Base-by-base conservation (phyloP, 2,113 vertebrate species). In the Podarcis muralis region DNA sequence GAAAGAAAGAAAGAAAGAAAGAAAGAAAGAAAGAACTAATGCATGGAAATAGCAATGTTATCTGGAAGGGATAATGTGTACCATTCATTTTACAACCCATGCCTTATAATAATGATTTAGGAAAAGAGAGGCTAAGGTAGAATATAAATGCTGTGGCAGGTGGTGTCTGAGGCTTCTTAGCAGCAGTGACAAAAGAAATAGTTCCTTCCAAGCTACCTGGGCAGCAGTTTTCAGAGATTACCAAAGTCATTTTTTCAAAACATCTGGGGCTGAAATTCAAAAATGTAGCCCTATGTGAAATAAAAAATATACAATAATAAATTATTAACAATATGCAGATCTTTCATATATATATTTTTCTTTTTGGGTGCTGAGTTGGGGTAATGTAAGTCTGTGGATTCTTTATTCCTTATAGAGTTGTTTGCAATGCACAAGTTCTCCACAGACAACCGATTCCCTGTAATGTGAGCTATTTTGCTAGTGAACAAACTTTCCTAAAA, bases 1-100 rank as follows among this genome's bases (percentile, higher is more conserved):
- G 65, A 66, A 66, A 48, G 69, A 72, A 48, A 84, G 57, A 32
- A n/a, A 72, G n/a, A 59, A 37, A 91, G 89, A 16, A 82, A 48
- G 69, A 72, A 48, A 84, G 57, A 32, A n/a, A 72, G n/a, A 59
- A 37, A 91, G 88, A 74, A 88, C 84, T 40, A 66, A 43, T 48
- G 71, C 22, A 0, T 0, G 35, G 48, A 62, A 37, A 15, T 4
- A 62, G 66, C 20, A 2, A 62, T 57, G 75, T 43, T 43, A 57
- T 87, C 69, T 81, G 22, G 74, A 20, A 85, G 37, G 13, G 16
- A 18, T 23, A 69, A 11, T 0, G 0, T 23, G n/a, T 30, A 53
- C 68, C 43, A n/a, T 0, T 0, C 8, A 57, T 2, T 81, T 90
- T 87, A 81, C 68, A 16, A 71, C 1, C 23, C 23, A 32, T n/a